Conservation (phyloP, 2,888 invertebrate genomes). For the Tenodera sinensis region DNA sequence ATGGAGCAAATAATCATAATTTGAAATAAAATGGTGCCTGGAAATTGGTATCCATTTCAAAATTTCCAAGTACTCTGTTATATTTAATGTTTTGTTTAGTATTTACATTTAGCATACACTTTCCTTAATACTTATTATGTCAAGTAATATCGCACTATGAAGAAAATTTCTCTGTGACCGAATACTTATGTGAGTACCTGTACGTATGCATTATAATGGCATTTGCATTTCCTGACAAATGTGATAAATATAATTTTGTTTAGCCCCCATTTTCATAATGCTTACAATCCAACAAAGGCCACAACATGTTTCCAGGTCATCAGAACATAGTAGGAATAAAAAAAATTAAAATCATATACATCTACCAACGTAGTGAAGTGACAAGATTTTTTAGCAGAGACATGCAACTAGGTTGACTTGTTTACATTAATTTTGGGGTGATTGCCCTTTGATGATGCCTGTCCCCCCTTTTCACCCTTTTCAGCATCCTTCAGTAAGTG, state of each 20-base stretch:
- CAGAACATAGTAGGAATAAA: not conserved
- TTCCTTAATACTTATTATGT: too few species aligned
- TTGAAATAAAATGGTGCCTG: too few species aligned
- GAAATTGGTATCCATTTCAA: too few species aligned
- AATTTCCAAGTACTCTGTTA: too few species aligned
- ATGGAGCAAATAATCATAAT: too few species aligned
- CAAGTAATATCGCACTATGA: too few species aligned
- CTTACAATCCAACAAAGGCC: not conserved
- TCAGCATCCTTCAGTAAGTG: constrained; percentile 63
- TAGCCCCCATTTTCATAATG: not conserved
- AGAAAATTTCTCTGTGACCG: too few species aligned
- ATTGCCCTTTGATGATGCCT: constrained; percentile 11
- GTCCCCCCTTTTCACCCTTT: constrained; percentile 40
- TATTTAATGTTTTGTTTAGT: too few species aligned
- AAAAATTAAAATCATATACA: not conserved
- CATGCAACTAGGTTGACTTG: not conserved
- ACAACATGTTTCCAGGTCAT: not conserved
- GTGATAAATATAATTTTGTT: not conserved
- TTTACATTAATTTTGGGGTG: not conserved
- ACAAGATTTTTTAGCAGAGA: not conserved
- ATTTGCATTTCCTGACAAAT: too few species aligned
- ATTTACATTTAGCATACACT: too few species aligned
- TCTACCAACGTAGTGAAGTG: not conserved
- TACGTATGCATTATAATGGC: too few species aligned
- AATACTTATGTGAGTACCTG: too few species aligned